Base-by-base conservation (phyloP, 2,797 vertebrate genomes). In the Manis crassicaudata region DNA sequence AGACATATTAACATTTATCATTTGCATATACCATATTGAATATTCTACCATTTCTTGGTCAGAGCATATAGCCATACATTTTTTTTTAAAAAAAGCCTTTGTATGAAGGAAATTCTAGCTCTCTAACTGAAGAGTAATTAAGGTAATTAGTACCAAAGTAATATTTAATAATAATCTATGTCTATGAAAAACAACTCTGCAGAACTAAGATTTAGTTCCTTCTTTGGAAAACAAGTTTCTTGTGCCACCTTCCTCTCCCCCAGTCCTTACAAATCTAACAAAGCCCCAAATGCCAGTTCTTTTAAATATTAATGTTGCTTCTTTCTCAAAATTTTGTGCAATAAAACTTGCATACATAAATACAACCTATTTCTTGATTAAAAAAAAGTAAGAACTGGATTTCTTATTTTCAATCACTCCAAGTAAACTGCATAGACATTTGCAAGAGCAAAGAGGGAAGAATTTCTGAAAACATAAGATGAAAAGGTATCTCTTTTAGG, bases 381-480 rank as follows among this genome's bases (percentile, higher is more conserved):
- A 14, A 82, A 84, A 46, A 81, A 72, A 62, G 35, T 77, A 65
- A 12, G 88, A 84, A 77, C 25, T 72, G 10, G 0, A 0, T 86
- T 23, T 37, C 67, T 96, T 40, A 9, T n/a, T 87, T 88, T 76
- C 84, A 82, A 0, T 97, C 97, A 99, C 94, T 99, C 99, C 87
- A 98, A 98, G 97, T 99, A 99, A 95, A 99, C 98, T 0, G 98
- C 99, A 0, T 98, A 99, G 94, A 99, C 99, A n/a, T 97, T 99
- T 43, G 99, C 99, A 58, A 99, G 97, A 12, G 99, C 99, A 54
- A 99, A 99, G 25, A 99, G 98, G 0, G 99, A 99, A 86, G 98
- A 96, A 98, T 99, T 99, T 97, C 98, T 99, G 98, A 99, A 99
- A 27, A 98, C 97, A 2, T 98, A 98, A 0, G 99, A 99, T 0